Percentiles rank a stretch among this genome's conserved stretches.
Evolutionary conservation across 1,140 invertebrate genomes (phyloP).

Genomic region (Hycleus cichorii): DNA sequence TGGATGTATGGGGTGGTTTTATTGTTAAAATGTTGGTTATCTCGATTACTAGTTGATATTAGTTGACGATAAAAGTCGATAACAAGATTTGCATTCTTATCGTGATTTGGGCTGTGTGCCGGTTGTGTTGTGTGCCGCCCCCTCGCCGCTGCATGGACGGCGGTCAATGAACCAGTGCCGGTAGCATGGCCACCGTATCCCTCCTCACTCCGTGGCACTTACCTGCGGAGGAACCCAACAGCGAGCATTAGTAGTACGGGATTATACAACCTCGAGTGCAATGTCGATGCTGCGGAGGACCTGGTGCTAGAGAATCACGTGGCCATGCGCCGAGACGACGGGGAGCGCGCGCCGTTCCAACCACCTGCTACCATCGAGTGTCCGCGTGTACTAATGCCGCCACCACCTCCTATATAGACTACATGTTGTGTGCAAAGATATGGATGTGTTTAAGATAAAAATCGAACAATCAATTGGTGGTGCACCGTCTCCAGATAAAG

Average conservation of each 20-base stretch:
- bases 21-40: not conserved
- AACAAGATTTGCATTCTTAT: slow-evolving; percentile 19
- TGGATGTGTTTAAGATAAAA: slow-evolving; percentile 53
- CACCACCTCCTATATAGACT: slow-evolving; percentile 1
- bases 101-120: slow-evolving; percentile 14
- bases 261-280: slow-evolving; percentile 35
- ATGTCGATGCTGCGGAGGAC: slow-evolving; percentile 21
- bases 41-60: not conserved
- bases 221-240: slow-evolving; percentile 30
- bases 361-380: slow-evolving; percentile 22
- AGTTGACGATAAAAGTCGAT: not conserved
- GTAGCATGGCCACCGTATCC: slow-evolving; percentile 30
- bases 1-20: not conserved
- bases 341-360: slow-evolving; percentile 16
- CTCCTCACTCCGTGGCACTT: slow-evolving; percentile 23
- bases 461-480: slow-evolving; percentile 53
- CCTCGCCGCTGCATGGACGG: slow-evolving; percentile 11
- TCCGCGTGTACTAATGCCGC: slow-evolving; percentile 2
- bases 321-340: slow-evolving; percentile 23
- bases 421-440: slow-evolving; percentile 24
- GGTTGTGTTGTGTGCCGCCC: slow-evolving; percentile 5
- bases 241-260: slow-evolving; percentile 33
- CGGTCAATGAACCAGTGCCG: slow-evolving; percentile 37
- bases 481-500: slow-evolving; percentile 51
- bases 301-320: slow-evolving; percentile 18